Conservation (phyloP, 2,888 invertebrate genomes). For the Pristionchus japonicus region DNA sequence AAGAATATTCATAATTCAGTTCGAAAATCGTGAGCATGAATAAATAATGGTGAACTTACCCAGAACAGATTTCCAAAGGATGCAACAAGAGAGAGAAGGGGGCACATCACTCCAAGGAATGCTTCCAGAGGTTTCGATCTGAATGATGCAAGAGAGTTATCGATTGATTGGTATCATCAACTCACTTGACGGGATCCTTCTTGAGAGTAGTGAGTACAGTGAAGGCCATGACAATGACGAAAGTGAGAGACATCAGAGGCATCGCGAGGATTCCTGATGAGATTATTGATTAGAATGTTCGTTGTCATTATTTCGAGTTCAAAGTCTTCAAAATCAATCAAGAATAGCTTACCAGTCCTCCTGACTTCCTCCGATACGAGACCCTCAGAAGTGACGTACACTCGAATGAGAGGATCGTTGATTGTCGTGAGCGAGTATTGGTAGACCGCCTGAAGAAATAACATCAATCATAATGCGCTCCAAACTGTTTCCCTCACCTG, state of each 20-base stretch:
- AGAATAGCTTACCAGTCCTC: constrained; percentile 63
- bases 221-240: constrained; percentile 70
- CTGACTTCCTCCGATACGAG: constrained; percentile 73
- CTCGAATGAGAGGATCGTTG: constrained; percentile 65
- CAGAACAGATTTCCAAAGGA: constrained; percentile 73
- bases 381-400: constrained; percentile 71
- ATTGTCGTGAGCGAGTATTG: constrained; percentile 65
- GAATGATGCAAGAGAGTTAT: not conserved
- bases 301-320: not conserved
- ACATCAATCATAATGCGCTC: not conserved
- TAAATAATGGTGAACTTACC: constrained; percentile 52
- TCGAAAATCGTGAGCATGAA: not conserved
- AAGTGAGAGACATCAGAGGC: constrained; percentile 71
- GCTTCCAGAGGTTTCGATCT: constrained; percentile 72
- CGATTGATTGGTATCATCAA: not conserved
- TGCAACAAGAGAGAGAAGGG: constrained; percentile 71
- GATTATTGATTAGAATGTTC: not conserved
- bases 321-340: not conserved
- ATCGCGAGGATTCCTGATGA: constrained; percentile 68
- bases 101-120: constrained; percentile 72
- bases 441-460: constrained; percentile 61
- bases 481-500: constrained; percentile 45
- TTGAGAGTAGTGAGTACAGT: constrained; percentile 70
- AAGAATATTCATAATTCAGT: not conserved
- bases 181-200: constrained; percentile 55